phyloP scores from a whole-genome alignment of 2,113 vertebrate species.

The Murina feae region DNA sequence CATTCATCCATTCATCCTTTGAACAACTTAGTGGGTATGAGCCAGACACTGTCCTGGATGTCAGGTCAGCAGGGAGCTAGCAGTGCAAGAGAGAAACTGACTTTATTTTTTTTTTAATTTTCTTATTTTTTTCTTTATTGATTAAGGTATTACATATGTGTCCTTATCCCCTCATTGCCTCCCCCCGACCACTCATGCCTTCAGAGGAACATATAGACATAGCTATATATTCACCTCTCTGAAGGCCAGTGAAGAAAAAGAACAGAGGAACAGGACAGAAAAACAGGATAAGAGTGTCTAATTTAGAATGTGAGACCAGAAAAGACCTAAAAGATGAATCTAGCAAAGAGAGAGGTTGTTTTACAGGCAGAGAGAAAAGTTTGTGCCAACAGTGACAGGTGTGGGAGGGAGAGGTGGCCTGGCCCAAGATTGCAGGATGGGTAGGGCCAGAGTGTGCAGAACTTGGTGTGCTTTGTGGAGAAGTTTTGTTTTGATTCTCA shows the following conservation, averaged over 20 bases:
- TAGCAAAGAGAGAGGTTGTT: background rate
- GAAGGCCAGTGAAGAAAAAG: background rate
- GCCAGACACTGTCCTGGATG: background rate
- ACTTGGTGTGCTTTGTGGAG: background rate
- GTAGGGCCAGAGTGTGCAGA: background rate
- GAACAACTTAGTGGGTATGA: background rate
- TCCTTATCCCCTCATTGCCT: too few relatives aligned
- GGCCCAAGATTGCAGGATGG: background rate
- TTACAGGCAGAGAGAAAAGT: background rate
- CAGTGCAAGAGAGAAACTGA: background rate
- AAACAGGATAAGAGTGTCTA: background rate
- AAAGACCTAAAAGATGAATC: background rate
- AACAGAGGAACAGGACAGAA: background rate
- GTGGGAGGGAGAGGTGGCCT: fast-evolving
- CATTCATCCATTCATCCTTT: background rate
- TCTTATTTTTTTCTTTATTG: too few relatives aligned
- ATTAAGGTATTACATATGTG: too few relatives aligned
- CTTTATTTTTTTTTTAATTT: too few relatives aligned
- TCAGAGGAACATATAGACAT: background rate
- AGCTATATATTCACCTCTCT: background rate
- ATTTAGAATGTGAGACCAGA: background rate
- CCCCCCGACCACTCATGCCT: too few relatives aligned
- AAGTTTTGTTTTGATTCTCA: background rate
- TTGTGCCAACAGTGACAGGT: background rate
- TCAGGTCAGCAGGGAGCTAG: background rate